These are phyloP conservation scores for Cosmorhoe ocellata DNA, from an alignment of 2,888 invertebrate species.

Conservation along the genomic window DNA sequence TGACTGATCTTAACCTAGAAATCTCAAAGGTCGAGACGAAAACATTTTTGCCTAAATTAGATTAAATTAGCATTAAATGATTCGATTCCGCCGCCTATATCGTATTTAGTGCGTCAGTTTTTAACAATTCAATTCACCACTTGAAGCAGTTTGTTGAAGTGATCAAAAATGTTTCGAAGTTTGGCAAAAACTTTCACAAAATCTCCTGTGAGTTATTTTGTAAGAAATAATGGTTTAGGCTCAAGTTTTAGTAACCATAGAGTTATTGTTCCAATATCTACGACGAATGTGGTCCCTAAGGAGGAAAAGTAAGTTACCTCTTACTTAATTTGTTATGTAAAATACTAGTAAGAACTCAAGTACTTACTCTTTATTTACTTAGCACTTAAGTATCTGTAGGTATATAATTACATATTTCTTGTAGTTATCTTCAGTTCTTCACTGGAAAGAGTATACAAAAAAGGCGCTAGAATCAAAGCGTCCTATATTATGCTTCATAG, in stretches of 20 bases:
- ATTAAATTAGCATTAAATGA: no score
- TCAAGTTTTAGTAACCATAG: conserved; percentile 58
- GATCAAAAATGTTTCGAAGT: conserved; percentile 57
- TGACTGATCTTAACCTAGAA: not conserved
- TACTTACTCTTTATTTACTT: no score
- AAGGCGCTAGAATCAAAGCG: no score
- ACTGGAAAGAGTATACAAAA: no score
- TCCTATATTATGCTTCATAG: no score
- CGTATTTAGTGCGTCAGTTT: conserved; percentile 11
- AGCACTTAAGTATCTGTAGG: no score
- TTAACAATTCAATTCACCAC: conserved; percentile 5
- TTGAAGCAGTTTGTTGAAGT: not conserved
- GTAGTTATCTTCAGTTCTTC: no score
- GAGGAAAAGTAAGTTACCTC: conserved; percentile 71
- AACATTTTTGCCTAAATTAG: not conserved
- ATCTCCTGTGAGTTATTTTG: conserved; percentile 49
- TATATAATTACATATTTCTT: no score
- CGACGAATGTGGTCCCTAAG: conserved; percentile 58
- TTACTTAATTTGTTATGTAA: no score
- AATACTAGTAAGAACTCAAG: no score
- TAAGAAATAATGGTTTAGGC: conserved; percentile 50
- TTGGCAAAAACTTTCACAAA: conserved; percentile 57
- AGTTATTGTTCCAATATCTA: conserved; percentile 60
- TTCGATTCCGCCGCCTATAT: not conserved
- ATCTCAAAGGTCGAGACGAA: not conserved